A percentile compares a stretch with the other conserved stretches of the same genome.
Conservation (phyloP, 2,888 invertebrate genomes). For the Philopedon plagiatum region DNA sequence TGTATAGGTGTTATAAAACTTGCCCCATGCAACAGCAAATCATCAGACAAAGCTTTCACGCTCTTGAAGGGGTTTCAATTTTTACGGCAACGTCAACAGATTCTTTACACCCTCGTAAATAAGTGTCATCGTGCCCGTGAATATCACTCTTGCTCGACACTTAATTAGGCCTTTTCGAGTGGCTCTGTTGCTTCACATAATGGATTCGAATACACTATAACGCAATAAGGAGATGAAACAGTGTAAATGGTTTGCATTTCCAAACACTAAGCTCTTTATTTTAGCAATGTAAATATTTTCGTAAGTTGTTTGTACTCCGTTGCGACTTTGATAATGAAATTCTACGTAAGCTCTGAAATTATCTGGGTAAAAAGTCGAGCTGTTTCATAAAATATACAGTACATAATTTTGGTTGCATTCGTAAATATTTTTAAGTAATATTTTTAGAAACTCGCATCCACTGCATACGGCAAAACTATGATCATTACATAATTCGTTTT, state of each 20-base stretch:
- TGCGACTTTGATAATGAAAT: neutral
- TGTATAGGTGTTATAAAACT: neutral
- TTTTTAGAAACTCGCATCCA: no score
- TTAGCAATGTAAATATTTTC: slow-evolving; percentile 14
- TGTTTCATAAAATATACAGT: no score
- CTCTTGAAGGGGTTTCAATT: slow-evolving; percentile 34
- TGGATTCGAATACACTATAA: slow-evolving; percentile 32
- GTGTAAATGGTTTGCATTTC: slow-evolving; percentile 22
- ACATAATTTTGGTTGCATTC: no score
- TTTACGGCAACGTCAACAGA: slow-evolving; percentile 26
- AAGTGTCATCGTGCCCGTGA: slow-evolving; percentile 38
- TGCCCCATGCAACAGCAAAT: slow-evolving; percentile 1
- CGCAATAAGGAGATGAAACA: slow-evolving; percentile 24
- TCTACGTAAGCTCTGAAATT: no score
- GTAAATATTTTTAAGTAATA: no score
- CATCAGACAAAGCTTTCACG: slow-evolving; percentile 13
- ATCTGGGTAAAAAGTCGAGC: no score
- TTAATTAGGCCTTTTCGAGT: slow-evolving; percentile 34
- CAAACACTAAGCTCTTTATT: slow-evolving; percentile 15
- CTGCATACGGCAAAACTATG: no score
- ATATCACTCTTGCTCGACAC: slow-evolving; percentile 41
- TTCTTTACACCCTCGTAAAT: slow-evolving; percentile 33
- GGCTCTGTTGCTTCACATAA: slow-evolving; percentile 39
- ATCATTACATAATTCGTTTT: no score
- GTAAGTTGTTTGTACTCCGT: neutral